A percentile compares a stretch with the other conserved stretches of the same genome.
Evolutionary conservation across 2,888 invertebrate species (phyloP).

Genomic region (Amitus sp.): DNA sequence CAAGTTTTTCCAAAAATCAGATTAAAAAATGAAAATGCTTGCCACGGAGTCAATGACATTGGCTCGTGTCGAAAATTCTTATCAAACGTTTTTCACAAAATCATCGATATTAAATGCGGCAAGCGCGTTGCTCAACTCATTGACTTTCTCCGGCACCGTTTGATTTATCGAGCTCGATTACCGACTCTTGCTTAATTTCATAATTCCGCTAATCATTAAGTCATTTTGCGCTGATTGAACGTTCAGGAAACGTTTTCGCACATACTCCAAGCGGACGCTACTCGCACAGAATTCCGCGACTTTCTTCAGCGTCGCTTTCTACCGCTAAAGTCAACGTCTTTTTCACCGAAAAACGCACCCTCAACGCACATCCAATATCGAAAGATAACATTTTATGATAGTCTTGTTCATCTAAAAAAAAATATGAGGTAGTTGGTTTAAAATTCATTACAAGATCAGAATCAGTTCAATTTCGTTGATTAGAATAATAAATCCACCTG

Average conservation of each 20-base stretch:
- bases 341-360: no score
- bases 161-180: constrained; percentile 8
- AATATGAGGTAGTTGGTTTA: no score
- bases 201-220: background rate
- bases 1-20: no score
- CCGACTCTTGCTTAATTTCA: background rate
- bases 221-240: background rate
- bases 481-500: no score
- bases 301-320: no score
- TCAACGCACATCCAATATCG: no score
- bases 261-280: background rate
- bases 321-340: no score
- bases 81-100: constrained; percentile 14
- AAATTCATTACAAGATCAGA: no score
- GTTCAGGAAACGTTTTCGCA: background rate
- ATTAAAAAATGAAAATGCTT: no score
- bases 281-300: background rate
- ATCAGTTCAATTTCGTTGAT: no score
- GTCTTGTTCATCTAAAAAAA: no score
- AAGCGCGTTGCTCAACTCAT: constrained; percentile 18
- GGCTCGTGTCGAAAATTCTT: background rate
- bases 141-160: constrained; percentile 17
- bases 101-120: constrained; percentile 18
- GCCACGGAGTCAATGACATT: constrained; percentile 1
- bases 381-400: no score